A percentile compares a stretch with the other conserved stretches of the same genome.
Conservation (phyloP, 2,113 vertebrate genomes). For the Megaleporinus macrocephalus region DNA sequence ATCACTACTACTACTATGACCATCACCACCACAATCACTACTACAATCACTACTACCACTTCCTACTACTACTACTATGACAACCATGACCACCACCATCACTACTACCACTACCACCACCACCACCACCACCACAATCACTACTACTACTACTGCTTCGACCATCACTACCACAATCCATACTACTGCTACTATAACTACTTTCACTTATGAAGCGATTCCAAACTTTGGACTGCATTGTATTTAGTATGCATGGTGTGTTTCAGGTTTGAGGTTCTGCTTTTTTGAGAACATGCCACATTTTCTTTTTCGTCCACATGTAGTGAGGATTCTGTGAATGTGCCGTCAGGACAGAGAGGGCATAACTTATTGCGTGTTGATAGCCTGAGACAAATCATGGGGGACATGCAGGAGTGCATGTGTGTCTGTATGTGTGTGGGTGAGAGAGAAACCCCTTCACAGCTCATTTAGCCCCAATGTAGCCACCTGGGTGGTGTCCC, state of each 20-base stretch:
- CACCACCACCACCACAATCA: too few relatives aligned
- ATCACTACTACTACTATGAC: too few relatives aligned
- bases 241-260: not conserved
- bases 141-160: too few relatives aligned
- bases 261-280: not conserved
- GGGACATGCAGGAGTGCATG: conserved; percentile 71
- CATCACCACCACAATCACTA: too few relatives aligned
- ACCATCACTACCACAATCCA: too few relatives aligned
- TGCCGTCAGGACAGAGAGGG: conserved; percentile 86
- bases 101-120: too few relatives aligned
- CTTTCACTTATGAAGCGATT: too few relatives aligned
- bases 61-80: too few relatives aligned
- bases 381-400: conserved; percentile 92
- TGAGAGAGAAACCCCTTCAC: conserved; percentile 86
- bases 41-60: too few relatives aligned
- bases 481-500: conserved; percentile 95
- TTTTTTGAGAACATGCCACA: not conserved
- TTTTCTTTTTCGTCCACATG: not conserved
- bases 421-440: conserved; percentile 68
- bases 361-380: conserved; percentile 98
- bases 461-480: conserved; percentile 97
- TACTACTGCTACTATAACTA: too few relatives aligned
- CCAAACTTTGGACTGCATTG: not conserved
- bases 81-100: too few relatives aligned
- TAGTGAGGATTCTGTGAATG: conserved; percentile 65